These are phyloP conservation scores for Drosophila nebulosa DNA, from an alignment of 1,140 invertebrate species.

Conservation along the genomic window DNA sequence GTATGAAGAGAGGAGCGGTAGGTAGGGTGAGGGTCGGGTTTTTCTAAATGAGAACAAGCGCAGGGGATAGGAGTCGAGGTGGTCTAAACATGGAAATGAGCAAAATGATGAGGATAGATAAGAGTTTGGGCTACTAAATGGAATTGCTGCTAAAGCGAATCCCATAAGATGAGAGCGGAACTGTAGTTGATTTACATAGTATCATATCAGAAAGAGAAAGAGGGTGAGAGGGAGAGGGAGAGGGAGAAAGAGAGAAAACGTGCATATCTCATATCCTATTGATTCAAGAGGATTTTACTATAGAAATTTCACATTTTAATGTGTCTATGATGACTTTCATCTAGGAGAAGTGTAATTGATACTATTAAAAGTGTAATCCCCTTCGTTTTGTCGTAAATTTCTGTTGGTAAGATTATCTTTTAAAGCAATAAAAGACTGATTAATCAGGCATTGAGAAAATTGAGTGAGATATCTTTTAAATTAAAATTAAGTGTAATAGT, in stretches of 20 bases:
- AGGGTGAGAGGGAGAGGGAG: no score
- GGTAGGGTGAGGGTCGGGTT: background rate
- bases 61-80: background rate
- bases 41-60: background rate
- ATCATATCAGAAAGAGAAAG: background rate
- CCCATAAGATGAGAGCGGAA: background rate
- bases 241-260: no score
- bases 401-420: no score
- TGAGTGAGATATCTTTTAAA: no score
- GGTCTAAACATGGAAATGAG: conserved; percentile 21
- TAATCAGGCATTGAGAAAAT: no score
- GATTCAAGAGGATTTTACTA: background rate
- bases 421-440: no score
- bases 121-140: conserved; percentile 1
- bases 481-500: background rate
- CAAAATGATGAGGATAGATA: conserved; percentile 20
- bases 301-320: background rate
- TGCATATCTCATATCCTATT: background rate
- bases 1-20: background rate
- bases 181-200: background rate
- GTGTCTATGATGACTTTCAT: background rate
- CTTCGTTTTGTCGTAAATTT: no score
- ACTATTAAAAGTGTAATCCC: no score
- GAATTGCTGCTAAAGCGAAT: conserved; percentile 1
- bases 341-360: no score